Base-by-base conservation (phyloP, 2,888 invertebrate genomes). In the Yponomeuta cagnagella region DNA sequence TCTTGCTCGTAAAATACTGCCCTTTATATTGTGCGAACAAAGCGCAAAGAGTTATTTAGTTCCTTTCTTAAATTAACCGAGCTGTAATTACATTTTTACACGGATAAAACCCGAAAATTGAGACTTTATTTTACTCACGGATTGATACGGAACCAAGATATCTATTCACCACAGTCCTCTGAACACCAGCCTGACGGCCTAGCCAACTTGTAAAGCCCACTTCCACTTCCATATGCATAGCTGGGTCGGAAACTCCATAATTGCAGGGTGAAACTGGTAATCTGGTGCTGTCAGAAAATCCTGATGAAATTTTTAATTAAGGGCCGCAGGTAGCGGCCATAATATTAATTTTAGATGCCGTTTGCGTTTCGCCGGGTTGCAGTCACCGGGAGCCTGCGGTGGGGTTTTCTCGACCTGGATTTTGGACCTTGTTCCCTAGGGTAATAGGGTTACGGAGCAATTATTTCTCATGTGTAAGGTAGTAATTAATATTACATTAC, bases 341-440 rank as follows among this genome's bases (percentile, higher is more conserved):
- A 43, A 15, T 58, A 58, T 58, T 58, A 58, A 58, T 58, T 58
- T 58, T 58, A 58, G 52, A 58, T 58, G 52, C 52, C 52, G 52
- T 58, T 58, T 15, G 52, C 52, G 15, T 58, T 58, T 58, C 52
- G 52, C 52, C 52, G 52, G 15, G 3, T 58, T 58, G 52, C 52
- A 58, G 15, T 58, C 52, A 12, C 52, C 4, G 52, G 52, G 52
- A 4, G 52, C 52, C 15, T 58, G 52, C 15, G 52, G 52, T 5
- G 52, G 5, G 52, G 15, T 1, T 4, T 8, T 15, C 52, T 4
- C 52, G 52, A 58, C 52, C 52, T 58, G 52, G 15, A 58, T 12
- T 58, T 58, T 58, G 4, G 2, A 58, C 12, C 12, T 15, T 58
- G 52, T 58, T 58, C 15, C 15, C 15, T 15, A 3, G 15, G 52